Base-by-base conservation (phyloP, 2,113 vertebrate species). In the Oncorhynchus keta region DNA sequence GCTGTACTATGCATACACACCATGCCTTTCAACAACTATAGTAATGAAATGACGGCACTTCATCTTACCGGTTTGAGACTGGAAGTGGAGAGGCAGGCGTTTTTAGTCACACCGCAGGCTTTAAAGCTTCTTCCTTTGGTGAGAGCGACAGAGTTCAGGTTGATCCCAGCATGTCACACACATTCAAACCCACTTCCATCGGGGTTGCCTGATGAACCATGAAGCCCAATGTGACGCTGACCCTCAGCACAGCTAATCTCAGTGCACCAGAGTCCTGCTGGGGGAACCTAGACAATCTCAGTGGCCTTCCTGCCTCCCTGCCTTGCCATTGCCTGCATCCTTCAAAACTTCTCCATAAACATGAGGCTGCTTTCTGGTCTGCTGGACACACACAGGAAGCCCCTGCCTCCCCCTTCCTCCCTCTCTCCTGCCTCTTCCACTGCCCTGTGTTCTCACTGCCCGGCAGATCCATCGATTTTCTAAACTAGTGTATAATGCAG, bases 381-480 rank as follows among this genome's bases (percentile, higher is more conserved):
- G 55, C 3, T 73, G 51, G 73, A 48, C 74, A 72, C 70, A 32
- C 70, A 72, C 8, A 45, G 39, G 39, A 45, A 45, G 39, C 9
- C 9, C 9, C 28, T 11, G 18, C 64, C 22, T 30, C 62, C 2
- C 28, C 45, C 9, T 49, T 49, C 6, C 14, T n/a, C 61, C 55
- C 16, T 22, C 22, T 39, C 64, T 66, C 62, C 14, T 66, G 62
- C 57, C 32, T 28, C 28, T 8, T 22, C 30, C 35, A 26, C 24
- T 65, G 18, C 48, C 48, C 67, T 62, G 32, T 76, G 65, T 75
- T 74, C 61, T 68, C n/a, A 61, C 14, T 57, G 18, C 79, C 75
- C 74, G 78, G 74, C 74, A 79, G 70, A 84, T 66, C 62, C 84
- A 86, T 86, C 80, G 83, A 89, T 89, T 92, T 89, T 88, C 80